These are phyloP conservation scores for Eumerus sabulonum DNA, from an alignment of 2,888 invertebrate species.

Conservation along the genomic window DNA sequence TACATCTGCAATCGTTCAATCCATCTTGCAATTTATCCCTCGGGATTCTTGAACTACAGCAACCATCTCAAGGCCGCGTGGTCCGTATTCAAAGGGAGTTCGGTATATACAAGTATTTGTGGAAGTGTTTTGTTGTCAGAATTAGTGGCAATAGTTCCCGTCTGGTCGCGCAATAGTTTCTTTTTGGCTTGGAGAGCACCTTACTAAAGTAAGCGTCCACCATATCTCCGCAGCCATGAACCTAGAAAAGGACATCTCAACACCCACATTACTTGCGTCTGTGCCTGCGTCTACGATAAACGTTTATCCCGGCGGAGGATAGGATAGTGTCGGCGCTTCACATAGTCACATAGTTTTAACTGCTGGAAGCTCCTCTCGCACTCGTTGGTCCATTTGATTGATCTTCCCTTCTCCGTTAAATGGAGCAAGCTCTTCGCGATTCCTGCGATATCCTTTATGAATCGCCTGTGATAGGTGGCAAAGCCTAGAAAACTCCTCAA, in stretches of 20 bases:
- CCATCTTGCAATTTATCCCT: constrained; percentile 1
- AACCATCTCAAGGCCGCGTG: constrained; percentile 1
- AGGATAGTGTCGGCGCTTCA: constrained; percentile 1
- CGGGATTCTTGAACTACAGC: constrained; percentile 1
- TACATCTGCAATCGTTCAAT: constrained; percentile 6
- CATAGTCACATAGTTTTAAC: background rate
- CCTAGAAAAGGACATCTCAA: constrained; percentile 3
- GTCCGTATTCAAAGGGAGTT: background rate
- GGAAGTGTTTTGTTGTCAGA: constrained; percentile 7
- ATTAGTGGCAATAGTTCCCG: background rate
- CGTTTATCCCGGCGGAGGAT: background rate
- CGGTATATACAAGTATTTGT: background rate
- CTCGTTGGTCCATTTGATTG: background rate
- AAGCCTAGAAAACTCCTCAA: constrained; percentile 10
- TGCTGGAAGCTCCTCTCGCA: background rate
- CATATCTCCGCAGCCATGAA: constrained; percentile 3
- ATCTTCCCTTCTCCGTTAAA: background rate
- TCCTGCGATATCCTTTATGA: constrained; percentile 1
- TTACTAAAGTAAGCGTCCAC: background rate
- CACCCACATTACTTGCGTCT: constrained; percentile 7
- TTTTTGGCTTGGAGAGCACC: background rate
- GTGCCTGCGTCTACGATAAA: constrained; percentile 14
- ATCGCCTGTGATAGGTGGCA: constrained; percentile 1
- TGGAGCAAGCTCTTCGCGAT: background rate
- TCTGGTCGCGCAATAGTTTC: background rate